Conservation (phyloP, 2,113 vertebrate genomes). For the Acanthisitta chloris region DNA sequence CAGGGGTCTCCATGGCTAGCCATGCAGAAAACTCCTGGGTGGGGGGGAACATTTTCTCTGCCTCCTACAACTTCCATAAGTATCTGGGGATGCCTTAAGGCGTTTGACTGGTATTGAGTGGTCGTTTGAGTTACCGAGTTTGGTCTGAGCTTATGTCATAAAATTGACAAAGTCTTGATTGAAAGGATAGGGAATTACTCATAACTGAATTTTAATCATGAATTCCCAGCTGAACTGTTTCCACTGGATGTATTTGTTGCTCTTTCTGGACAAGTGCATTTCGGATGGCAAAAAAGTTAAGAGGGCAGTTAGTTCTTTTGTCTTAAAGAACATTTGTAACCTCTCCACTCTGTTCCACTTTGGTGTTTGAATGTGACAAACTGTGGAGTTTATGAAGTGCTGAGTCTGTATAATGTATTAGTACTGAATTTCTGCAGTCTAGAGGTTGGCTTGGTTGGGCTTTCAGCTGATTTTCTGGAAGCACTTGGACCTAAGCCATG, state of each 20-base stretch:
- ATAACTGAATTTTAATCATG: not conserved
- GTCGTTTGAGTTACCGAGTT: not conserved
- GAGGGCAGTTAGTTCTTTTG: not conserved
- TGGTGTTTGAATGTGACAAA: not conserved
- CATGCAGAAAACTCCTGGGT: not conserved
- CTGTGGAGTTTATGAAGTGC: not conserved
- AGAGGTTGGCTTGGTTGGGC: not conserved
- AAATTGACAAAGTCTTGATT: not conserved
- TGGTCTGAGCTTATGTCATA: not conserved
- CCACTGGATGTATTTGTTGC: not conserved
- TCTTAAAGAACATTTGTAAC: not conserved
- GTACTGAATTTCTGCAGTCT: not conserved
- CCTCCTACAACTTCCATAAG: not conserved
- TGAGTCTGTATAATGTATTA: not conserved
- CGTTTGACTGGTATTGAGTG: not conserved
- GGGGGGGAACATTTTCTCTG: not conserved
- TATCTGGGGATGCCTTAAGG: not conserved
- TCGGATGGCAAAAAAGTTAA: not conserved
- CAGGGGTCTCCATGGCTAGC: not conserved
- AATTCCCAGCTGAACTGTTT: not conserved
- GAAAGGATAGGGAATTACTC: not conserved
- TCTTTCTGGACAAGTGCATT: not conserved
- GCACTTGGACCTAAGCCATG: accelerated
- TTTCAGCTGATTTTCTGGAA: not conserved
- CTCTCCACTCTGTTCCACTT: not conserved